Percentiles rank a stretch among this genome's conserved stretches.
Evolutionary conservation across 2,797 vertebrate species (phyloP).

Genomic region (Clamator glandarius): DNA sequence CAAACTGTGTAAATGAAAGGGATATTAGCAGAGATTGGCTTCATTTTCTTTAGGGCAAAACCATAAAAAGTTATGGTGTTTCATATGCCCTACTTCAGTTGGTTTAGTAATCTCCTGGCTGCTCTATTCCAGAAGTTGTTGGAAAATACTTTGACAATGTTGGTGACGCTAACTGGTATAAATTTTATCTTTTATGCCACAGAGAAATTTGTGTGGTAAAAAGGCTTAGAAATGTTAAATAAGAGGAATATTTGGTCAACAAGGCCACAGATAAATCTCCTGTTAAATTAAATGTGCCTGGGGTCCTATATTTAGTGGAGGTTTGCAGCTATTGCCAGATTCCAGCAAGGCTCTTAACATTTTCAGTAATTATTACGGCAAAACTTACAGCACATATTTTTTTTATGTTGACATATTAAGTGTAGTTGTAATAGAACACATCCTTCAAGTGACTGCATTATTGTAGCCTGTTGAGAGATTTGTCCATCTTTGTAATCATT

Average conservation of each 20-base stretch:
- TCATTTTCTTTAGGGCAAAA: conserved; percentile 47
- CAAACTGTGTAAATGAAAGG: conserved; percentile 42
- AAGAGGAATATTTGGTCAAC: conserved; percentile 41
- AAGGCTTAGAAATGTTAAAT: conserved; percentile 47
- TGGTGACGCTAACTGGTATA: background rate
- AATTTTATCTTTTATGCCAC: background rate
- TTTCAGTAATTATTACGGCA: conserved; percentile 50
- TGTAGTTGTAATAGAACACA: background rate
- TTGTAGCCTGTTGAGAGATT: background rate
- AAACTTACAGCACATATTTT: conserved; percentile 3
- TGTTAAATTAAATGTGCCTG: conserved; percentile 43
- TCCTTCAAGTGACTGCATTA: background rate
- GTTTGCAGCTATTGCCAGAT: conserved; percentile 28
- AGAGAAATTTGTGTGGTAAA: conserved; percentile 30
- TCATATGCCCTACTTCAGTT: conserved; percentile 10
- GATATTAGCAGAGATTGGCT: conserved; percentile 54
- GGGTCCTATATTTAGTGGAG: conserved; percentile 55
- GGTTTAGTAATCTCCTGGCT: conserved; percentile 45
- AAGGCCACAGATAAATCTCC: conserved; percentile 47
- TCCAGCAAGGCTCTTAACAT: conserved; percentile 8
- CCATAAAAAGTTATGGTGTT: conserved; percentile 50
- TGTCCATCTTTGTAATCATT: background rate
- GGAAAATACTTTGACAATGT: background rate
- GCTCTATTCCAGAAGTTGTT: conserved; percentile 4
- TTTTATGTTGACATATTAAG: conserved; percentile 1